Base-by-base conservation (phyloP, 2,888 invertebrate genomes). In the Campoplex capitator region DNA sequence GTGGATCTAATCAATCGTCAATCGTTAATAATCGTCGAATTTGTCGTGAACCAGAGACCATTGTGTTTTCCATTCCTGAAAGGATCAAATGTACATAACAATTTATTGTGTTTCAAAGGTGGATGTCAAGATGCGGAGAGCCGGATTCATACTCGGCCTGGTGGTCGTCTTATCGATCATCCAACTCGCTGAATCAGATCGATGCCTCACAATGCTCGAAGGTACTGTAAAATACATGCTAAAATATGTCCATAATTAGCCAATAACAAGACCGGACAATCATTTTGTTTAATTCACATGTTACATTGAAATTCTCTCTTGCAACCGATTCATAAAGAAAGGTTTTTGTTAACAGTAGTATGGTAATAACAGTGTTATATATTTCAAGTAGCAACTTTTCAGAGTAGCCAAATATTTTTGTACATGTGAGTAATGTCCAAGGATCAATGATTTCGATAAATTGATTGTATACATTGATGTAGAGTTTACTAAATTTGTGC, bases 181-280 rank as follows among this genome's bases (percentile, higher is more conserved):
- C 38, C 88, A 89, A 78, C 83, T 89, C 71, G 90, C 85, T 4
- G 77, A 88, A 79, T 88, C 92, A 75, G 92, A 92, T 86, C 91
- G 89, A 35, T 93, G 93, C 70, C 90, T 93, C 28, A 92, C 92
- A 16, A 92, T 88, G 90, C 84, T 91, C 48, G 90, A 92, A 90
- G 93, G 93, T 93, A 91, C 35, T 51, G 48, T 75, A 70, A 56
- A 54, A 23, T 8, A 16, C 1, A 6, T 18, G 18, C 13, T 0
- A 51, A n/a, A 45, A 45, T 3, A 11, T 9, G 18, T 3, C 6
- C 8, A 23, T 3, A 13, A 3, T 56, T 16, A 16, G 51, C 11
- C n/a, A 6, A 23, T 23, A 16, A 45, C 2, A 48, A 11, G 18
- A 6, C 18, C 2, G 38, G 9, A 68, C 28, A 4, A 3, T 51